Percentiles rank a stretch among this genome's conserved stretches.
phyloP scores from a whole-genome alignment of 2,113 vertebrate species.

The Anser cygnoides region DNA sequence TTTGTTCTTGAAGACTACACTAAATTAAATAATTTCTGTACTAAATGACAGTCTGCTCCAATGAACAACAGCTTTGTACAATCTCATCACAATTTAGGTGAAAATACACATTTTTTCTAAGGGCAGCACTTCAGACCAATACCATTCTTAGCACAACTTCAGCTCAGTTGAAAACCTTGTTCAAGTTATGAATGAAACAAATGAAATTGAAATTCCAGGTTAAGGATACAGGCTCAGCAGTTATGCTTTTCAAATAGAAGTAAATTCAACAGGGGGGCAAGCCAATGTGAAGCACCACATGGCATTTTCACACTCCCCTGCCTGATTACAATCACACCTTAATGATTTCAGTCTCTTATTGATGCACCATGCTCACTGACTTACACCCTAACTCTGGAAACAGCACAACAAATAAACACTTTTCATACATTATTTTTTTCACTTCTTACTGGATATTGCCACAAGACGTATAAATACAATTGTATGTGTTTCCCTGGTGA shows the following conservation, averaged over 20 bases:
- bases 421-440: neutral
- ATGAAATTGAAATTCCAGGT: neutral
- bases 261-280: neutral
- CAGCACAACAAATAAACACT: neutral
- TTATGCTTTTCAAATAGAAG: neutral
- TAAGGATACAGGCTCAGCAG: neutral
- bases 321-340: neutral
- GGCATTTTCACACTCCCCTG: neutral
- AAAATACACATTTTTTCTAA: neutral
- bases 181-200: neutral
- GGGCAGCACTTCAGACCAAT: neutral
- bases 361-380: fast-evolving
- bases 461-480: neutral
- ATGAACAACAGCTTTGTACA: neutral
- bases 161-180: neutral
- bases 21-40: neutral
- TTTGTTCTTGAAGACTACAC: neutral
- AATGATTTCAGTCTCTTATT: neutral
- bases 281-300: neutral
- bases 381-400: neutral
- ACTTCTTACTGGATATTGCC: neutral
- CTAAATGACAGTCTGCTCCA: neutral
- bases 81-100: neutral
- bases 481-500: neutral
- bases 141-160: neutral